phyloP scores from a whole-genome alignment of 2,113 vertebrate species.

The Ochotona curzoniae region DNA sequence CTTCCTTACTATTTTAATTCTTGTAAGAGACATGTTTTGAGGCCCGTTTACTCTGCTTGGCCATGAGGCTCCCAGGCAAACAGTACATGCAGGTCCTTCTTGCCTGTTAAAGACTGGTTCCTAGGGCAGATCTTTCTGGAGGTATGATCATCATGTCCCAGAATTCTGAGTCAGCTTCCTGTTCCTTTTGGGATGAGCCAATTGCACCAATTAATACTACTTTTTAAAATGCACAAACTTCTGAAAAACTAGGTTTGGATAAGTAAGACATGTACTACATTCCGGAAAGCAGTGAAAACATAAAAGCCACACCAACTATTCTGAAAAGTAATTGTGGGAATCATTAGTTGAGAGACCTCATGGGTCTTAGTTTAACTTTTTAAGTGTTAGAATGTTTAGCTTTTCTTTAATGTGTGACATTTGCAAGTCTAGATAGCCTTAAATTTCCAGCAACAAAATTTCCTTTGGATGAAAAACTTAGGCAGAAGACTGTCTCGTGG shows the following conservation, averaged over 20 bases:
- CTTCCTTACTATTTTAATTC: background rate
- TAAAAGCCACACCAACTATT: background rate
- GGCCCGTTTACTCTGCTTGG: background rate
- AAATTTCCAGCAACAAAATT: background rate
- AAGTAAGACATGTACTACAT: background rate
- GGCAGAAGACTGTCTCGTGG: background rate
- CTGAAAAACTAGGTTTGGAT: background rate
- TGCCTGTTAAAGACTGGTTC: no score
- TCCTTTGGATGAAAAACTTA: conserved; percentile 39
- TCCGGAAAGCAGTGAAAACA: background rate
- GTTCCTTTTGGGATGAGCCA: background rate
- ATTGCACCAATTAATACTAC: background rate
- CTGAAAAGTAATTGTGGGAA: background rate
- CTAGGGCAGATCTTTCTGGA: background rate
- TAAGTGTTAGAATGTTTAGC: background rate
- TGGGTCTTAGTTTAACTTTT: conserved; percentile 1
- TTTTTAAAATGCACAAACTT: background rate
- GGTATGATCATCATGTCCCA: rapidly evolving
- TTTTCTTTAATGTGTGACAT: background rate
- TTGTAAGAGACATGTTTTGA: background rate
- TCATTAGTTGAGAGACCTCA: background rate
- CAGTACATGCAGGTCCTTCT: rapidly evolving
- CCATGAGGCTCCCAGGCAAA: background rate
- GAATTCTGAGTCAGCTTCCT: no score
- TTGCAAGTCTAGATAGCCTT: background rate